Evolutionary conservation across 2,113 vertebrate genomes (phyloP).

Genomic region (Atrichornis clamosus): DNA sequence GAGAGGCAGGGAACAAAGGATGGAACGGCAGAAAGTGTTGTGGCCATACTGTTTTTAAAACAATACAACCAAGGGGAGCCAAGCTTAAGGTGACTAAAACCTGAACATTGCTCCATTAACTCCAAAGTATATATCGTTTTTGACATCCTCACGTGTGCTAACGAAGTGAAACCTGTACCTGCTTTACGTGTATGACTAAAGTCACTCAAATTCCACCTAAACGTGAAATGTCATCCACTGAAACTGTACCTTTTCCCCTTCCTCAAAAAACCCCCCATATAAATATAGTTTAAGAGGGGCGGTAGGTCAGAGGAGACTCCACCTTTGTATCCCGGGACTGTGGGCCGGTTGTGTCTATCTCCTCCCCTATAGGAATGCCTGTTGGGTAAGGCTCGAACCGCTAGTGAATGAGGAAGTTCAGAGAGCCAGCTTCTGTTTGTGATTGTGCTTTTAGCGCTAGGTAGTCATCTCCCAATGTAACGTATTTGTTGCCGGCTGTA

Average conservation of each 20-base stretch:
- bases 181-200: neutral
- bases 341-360: neutral
- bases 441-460: neutral
- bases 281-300: neutral
- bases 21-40: neutral
- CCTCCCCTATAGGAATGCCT: neutral
- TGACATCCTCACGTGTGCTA: rapidly evolving
- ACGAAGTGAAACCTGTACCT: neutral
- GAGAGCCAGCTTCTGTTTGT: neutral
- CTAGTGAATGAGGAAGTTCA: neutral
- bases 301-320: neutral
- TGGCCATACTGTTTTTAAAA: neutral
- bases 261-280: rapidly evolving
- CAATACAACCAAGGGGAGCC: rapidly evolving
- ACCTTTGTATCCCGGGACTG: neutral
- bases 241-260: neutral
- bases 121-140: rapidly evolving
- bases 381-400: neutral
- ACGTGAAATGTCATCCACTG: neutral
- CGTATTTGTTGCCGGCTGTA: neutral
- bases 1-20: no score
- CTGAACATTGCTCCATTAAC: neutral
- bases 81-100: no score
- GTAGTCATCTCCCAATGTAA: no score
- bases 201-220: neutral